Base-by-base conservation (phyloP, 2,113 vertebrate species). In the Forbesichthys agassizii region DNA sequence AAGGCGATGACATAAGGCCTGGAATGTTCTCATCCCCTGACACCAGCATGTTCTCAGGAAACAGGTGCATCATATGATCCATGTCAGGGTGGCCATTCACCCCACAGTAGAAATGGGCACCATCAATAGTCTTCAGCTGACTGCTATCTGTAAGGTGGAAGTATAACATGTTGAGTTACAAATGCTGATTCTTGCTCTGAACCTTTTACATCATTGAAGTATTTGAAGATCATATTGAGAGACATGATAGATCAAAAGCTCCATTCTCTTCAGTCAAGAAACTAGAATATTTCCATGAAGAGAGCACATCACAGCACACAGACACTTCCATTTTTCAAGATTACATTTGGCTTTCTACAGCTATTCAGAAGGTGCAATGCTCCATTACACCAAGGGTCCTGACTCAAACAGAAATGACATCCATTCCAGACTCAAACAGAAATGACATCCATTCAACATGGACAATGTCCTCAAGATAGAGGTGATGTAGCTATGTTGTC, bases 41-140 rank as follows among this genome's bases (percentile, higher is more conserved):
- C 9, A 95, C 64, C 12, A 96, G 90, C 6, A 92, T 79, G 77
- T 99, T 96, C 84, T 96, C 95, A 0, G 97, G 96, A 33, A 99
- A 82, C 0, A 99, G 92, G 71, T 95, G 94, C 81, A 89, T 90
- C 61, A 88, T 46, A 0, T 69, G 69, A 70, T 83, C 88, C 82
- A 99, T 60, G 0, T 87, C 71, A 0, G 86, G 88, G 63, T 98
- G 95, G 0, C 70, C 83, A 83, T 86, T 92, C 52, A 98, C 55
- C 7, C 46, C 48, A 60, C 93, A 97, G 16, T 92, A 92, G 65
- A 98, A 75, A 78, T 89, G 85, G 66, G 90, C 87, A 68, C 86
- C 94, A 62, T 96, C 94, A 36, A 96, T 88, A 16, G 84, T 48
- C 0, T 61, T 93, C 90, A 97, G 56, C 69, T 92, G 77, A 57